Conservation (phyloP, 2,113 vertebrate genomes). For the Colistium nudipinnis region DNA sequence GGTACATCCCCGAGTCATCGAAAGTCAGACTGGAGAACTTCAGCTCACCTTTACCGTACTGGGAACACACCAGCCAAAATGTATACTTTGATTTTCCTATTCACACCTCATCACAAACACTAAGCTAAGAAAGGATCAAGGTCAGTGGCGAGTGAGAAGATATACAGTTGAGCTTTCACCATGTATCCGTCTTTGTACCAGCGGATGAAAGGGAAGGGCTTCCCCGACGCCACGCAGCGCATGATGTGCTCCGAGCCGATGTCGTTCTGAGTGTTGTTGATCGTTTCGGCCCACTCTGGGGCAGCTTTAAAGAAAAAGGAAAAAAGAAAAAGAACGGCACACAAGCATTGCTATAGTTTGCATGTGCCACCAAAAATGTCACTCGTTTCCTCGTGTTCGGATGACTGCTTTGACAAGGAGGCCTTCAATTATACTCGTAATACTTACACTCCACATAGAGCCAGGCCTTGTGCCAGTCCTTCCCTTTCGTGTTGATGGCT, state of each 20-base stretch:
- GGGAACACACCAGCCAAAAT: slow-evolving; percentile 22
- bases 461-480: slow-evolving; percentile 92
- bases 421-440: not conserved
- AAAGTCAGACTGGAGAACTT: slow-evolving; percentile 90
- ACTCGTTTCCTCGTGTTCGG: no score
- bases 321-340: slow-evolving; percentile 31
- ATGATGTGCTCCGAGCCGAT: slow-evolving; percentile 94
- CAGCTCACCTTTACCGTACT: slow-evolving; percentile 94
- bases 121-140: not conserved
- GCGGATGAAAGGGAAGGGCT: slow-evolving; percentile 91
- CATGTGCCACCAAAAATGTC: no score
- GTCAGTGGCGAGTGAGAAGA: not conserved
- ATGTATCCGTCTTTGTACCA: slow-evolving; percentile 95
- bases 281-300: slow-evolving; percentile 96
- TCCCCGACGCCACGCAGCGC: slow-evolving; percentile 92
- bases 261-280: slow-evolving; percentile 96
- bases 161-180: slow-evolving; percentile 70
- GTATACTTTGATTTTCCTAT: not conserved
- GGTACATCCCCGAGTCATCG: slow-evolving; percentile 96
- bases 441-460: slow-evolving; percentile 91
- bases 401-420: no score
- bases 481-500: slow-evolving; percentile 93
- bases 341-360: not conserved
- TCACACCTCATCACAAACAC: not conserved
- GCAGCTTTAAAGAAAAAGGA: no score